These are phyloP conservation scores for Chrysotoxum bicinctum DNA, from an alignment of 2,888 invertebrate species.

Conservation along the genomic window DNA sequence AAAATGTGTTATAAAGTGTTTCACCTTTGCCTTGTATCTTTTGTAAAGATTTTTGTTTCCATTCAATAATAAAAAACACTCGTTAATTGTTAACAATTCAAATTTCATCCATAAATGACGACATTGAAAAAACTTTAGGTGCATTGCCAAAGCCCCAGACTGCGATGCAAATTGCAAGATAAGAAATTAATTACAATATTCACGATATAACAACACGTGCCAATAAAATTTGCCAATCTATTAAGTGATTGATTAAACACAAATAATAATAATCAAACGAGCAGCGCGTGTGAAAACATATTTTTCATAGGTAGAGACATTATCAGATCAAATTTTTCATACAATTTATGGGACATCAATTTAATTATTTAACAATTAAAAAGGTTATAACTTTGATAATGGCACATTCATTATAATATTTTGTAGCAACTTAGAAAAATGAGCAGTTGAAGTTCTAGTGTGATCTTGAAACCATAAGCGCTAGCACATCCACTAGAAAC, in stretches of 20 bases:
- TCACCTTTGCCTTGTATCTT: background rate
- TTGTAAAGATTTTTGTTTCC: background rate
- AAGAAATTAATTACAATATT: background rate
- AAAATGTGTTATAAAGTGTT: no score
- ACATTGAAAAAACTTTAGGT: background rate
- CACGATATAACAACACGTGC: constrained; percentile 47
- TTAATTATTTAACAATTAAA: background rate
- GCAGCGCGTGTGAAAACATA: constrained; percentile 37
- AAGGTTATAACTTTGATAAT: background rate
- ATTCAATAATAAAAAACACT: no score
- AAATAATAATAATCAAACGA: constrained; percentile 49
- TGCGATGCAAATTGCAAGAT: background rate
- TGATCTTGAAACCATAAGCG: no score
- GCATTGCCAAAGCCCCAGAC: background rate
- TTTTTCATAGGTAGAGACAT: background rate
- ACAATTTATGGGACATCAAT: background rate
- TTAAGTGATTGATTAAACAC: constrained; percentile 50
- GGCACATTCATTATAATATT: no score
- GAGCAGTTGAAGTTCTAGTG: no score
- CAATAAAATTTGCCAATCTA: constrained; percentile 51
- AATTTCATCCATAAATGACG: background rate
- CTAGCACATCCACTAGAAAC: no score
- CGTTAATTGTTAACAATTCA: background rate
- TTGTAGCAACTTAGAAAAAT: no score
- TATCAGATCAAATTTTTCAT: constrained; percentile 22